Conservation (phyloP, 2,797 vertebrate genomes). For the Synanceia verrucosa region DNA sequence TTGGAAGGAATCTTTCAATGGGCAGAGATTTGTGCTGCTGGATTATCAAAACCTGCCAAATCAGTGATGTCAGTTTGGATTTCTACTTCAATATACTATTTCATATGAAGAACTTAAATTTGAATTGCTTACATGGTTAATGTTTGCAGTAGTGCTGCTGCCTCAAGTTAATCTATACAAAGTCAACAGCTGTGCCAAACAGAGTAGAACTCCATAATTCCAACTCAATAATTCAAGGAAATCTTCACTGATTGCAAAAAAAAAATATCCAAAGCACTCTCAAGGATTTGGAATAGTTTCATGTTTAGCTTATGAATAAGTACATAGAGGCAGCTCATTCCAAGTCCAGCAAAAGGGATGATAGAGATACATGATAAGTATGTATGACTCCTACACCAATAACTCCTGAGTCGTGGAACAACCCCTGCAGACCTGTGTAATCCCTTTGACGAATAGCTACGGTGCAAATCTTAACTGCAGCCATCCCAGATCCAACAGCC, state of each 20-base stretch:
- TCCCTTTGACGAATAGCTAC: slow-evolving; percentile 70
- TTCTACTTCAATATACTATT: slow-evolving; percentile 14
- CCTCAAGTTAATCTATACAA: slow-evolving; percentile 26
- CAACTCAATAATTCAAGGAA: slow-evolving; percentile 41
- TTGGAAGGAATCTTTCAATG: slow-evolving; percentile 5
- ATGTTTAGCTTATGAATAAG: slow-evolving; percentile 57
- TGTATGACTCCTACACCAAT: slow-evolving; percentile 52
- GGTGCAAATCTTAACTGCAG: slow-evolving; percentile 60
- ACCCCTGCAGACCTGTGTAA: slow-evolving; percentile 66
- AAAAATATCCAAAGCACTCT: slow-evolving; percentile 30
- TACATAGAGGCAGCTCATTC: slow-evolving; percentile 38
- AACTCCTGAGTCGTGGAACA: slow-evolving; percentile 49
- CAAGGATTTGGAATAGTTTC: slow-evolving; percentile 45
- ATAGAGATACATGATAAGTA: slow-evolving; percentile 58
- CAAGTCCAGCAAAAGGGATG: slow-evolving; percentile 43
- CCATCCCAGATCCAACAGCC: slow-evolving; percentile 47
- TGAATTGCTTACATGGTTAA: slow-evolving; percentile 23
- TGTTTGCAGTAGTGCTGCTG: slow-evolving; percentile 21
- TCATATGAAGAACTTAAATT: slow-evolving; percentile 41
- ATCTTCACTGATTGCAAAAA: slow-evolving; percentile 57
- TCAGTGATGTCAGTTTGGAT: slow-evolving; percentile 24
- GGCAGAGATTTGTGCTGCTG: background rate
- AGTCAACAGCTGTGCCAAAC: slow-evolving; percentile 25
- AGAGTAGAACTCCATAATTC: slow-evolving; percentile 17
- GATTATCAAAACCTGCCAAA: slow-evolving; percentile 17